Evolutionary conservation across 2,113 vertebrate genomes (phyloP), one percentile per base, ranked within the genome.

Genomic region (Passer domesticus): DNA sequence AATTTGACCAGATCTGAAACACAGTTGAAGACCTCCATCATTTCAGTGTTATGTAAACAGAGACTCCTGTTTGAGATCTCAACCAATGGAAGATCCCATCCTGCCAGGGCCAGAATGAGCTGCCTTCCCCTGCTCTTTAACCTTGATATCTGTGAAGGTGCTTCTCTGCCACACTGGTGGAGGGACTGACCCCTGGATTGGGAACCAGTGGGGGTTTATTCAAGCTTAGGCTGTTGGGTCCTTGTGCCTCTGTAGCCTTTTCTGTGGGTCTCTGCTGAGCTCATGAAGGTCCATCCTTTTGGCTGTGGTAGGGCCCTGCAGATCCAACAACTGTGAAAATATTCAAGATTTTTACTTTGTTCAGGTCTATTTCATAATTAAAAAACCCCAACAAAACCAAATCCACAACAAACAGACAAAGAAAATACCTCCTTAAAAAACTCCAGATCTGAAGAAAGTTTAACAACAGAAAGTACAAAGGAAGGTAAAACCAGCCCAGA

Each of bases 11-110:
- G 46, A 41, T 13, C 21, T 10, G 2, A 13, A 59, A 52, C 11
- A 9, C n/a, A 5, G 44, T 6, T 33, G 15, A 27, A 1, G 8
- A 13, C 16, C 19, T 59, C 47, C 16, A 12, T 25, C 56, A 27
- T 41, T 69, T 53, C 43, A n/a, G 37, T 58, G 8, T 17, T n/a
- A 13, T 3, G 20, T n/a, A 15, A 1, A 0, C 0, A 0, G 13
- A 50, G 14, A 27, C 31, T 79, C 2, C 0, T 20, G 23, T 80
- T 8, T 46, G 11, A 10, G 33, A 25, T 52, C 10, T 15, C 18
- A 5, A 19, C 30, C 27, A 28, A 22, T 4, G 27, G 33, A 22
- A 60, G 28, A 35, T 25, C 7, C 17, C 0, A 2, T 46, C 17
- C 15, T 21, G 9, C 25, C 1, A 18, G 18, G 33, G 28, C 50